Percentiles rank a stretch among this genome's conserved stretches.
Conservation (phyloP, 2,888 invertebrate genomes). For the Celastrina argiolus region DNA sequence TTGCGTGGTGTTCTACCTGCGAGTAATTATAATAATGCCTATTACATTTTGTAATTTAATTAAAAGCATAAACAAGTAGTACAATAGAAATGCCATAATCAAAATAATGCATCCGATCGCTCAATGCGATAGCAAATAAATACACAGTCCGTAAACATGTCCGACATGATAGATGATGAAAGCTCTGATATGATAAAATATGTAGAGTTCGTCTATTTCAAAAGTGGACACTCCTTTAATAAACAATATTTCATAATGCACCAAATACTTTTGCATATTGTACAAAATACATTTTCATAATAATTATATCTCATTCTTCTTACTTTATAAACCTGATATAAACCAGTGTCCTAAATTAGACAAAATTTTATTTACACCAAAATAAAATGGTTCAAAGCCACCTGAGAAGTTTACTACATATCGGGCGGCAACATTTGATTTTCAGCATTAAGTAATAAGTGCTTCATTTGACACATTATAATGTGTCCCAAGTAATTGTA, state of each 20-base stretch:
- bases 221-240: constrained; percentile 6
- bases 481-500: too few species aligned
- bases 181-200: constrained; percentile 63
- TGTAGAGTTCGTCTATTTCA: constrained; percentile 35
- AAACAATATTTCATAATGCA: background rate
- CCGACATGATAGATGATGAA: constrained; percentile 70
- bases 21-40: background rate
- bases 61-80: constrained; percentile 29
- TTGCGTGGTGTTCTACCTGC: background rate
- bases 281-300: background rate
- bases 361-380: background rate
- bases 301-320: background rate
- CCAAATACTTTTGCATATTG: background rate
- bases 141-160: constrained; percentile 68
- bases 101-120: constrained; percentile 65
- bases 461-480: too few species aligned
- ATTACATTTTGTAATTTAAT: constrained; percentile 26
- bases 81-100: constrained; percentile 47
- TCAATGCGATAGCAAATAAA: constrained; percentile 66
- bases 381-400: background rate
- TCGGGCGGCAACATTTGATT: background rate
- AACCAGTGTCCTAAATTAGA: background rate
- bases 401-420: background rate
- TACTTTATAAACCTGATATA: background rate
- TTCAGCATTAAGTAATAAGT: background rate